phyloP scores from a whole-genome alignment of 2,113 vertebrate species.

The Hippolais icterina region DNA sequence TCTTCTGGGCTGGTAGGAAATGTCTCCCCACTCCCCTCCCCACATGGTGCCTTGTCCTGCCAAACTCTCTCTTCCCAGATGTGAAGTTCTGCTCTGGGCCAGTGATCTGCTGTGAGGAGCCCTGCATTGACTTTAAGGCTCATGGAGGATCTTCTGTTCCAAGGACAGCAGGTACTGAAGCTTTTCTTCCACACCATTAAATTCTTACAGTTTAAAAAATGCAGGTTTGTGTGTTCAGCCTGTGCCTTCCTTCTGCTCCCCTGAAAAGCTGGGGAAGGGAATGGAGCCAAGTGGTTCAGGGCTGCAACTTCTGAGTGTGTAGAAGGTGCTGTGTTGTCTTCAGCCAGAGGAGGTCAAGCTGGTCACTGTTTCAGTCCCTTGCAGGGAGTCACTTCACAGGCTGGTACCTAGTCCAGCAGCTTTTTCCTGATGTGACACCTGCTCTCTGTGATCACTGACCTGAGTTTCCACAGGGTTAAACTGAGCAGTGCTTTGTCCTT shows the following conservation, averaged over 20 bases:
- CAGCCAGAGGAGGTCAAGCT: not conserved
- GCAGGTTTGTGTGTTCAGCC: accelerated
- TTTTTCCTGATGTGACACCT: accelerated
- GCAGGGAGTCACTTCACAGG: not conserved
- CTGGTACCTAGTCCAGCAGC: too few species aligned
- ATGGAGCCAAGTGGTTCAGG: not conserved
- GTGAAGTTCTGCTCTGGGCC: not conserved
- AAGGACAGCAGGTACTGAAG: constrained; percentile 46
- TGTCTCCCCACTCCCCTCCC: not conserved
- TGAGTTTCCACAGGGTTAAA: not conserved
- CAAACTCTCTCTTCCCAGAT: constrained; percentile 24
- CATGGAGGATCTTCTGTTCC: constrained; percentile 58
- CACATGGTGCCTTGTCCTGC: not conserved
- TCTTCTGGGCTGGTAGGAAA: not conserved
- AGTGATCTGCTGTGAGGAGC: constrained; percentile 4
- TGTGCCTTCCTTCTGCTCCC: not conserved
- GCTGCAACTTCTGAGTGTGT: not conserved
- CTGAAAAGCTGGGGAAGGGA: not conserved
- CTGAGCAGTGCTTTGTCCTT: not conserved
- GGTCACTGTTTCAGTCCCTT: not conserved
- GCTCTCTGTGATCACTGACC: not conserved
- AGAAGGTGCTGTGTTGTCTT: not conserved
- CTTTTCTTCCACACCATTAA: not conserved
- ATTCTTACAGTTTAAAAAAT: not conserved
- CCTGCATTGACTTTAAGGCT: constrained; percentile 24